Conservation (phyloP, 2,888 invertebrate genomes). For the Drosophila trichaetosa region DNA sequence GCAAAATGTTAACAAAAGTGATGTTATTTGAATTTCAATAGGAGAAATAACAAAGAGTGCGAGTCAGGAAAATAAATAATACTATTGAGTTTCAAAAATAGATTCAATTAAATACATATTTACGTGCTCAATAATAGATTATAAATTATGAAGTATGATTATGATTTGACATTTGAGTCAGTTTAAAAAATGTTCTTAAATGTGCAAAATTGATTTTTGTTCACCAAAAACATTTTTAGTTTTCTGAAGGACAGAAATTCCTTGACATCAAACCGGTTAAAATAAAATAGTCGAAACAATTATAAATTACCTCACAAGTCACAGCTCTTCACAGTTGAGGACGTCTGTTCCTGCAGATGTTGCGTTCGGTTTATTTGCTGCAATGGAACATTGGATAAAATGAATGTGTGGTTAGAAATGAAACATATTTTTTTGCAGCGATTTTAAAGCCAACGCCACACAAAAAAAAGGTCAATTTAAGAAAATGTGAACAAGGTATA, state of each 20-base stretch:
- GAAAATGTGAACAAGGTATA: not conserved
- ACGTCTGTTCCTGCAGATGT: constrained; percentile 6
- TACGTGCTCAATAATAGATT: not conserved
- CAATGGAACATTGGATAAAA: constrained; percentile 17
- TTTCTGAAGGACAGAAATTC: not conserved
- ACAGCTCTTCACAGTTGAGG: constrained; percentile 1
- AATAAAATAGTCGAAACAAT: not conserved
- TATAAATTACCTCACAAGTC: constrained; percentile 16
- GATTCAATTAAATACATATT: not conserved
- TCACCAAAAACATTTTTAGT: not conserved
- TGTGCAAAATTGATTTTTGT: not conserved
- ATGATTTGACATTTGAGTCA: not conserved
- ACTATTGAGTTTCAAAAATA: not conserved
- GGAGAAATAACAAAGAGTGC: not conserved
- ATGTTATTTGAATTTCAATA: not conserved
- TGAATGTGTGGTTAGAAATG: constrained; percentile 1
- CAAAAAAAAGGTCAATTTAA: constrained; percentile 30
- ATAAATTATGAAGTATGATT: not conserved
- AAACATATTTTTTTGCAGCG: constrained; percentile 15
- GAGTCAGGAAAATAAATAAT: not conserved
- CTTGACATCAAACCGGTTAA: not conserved
- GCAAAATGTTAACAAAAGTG: not conserved
- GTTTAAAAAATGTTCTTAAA: not conserved
- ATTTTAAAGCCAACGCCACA: constrained; percentile 29
- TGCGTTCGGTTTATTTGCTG: constrained; percentile 22